Base-by-base conservation (phyloP, 1,140 invertebrate species). In the Aricia agestis region DNA sequence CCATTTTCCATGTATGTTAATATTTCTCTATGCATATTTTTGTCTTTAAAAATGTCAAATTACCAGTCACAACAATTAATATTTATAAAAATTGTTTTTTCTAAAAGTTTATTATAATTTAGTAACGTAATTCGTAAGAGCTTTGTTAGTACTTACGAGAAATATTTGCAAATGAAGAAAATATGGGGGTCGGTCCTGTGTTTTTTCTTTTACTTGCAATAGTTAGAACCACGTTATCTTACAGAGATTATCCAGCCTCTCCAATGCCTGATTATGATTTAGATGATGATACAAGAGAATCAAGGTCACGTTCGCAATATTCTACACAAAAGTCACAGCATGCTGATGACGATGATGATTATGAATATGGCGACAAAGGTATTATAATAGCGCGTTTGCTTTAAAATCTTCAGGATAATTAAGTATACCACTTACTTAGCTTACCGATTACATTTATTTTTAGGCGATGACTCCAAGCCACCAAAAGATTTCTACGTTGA, bases 41-140 rank as follows among this genome's bases (percentile, higher is more conserved):
- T n/a, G n/a, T 25, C 25, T 25, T 25, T 63, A 63, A 59, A 61
- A 7, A 76, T 82, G 82, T 83, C 82, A 85, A 85, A 85, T 81
- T 85, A 73, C 67, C 80, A 82, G 83, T 85, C 74, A 75, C 61
- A 71, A 75, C 70, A 63, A 63, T 61, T 19, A 25, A 10, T 19
- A 63, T 31, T 9, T 36, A 36, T 5, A 59, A 19, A 19, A 11
- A 25, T 18, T 25, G 4, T 31, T 63, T 63, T 63, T 63, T 63
- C 2, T 25, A 25, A 11, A 17, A 1, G 7, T 7, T 17, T 59
- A 13, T 19, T 7, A 18, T 59, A 59, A 52, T 52, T 11, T 52
- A 52, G 1, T 52, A 52, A 15, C n/a, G 25, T 25, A 25, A 25
- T 13, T 52, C 9, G 11, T 15, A 52, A 52, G 11, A 15, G 13